Percentiles rank a stretch among this genome's conserved stretches.
phyloP scores from a whole-genome alignment of 64 coral and sea anemone species.

The Astreopora myriophthalma region DNA sequence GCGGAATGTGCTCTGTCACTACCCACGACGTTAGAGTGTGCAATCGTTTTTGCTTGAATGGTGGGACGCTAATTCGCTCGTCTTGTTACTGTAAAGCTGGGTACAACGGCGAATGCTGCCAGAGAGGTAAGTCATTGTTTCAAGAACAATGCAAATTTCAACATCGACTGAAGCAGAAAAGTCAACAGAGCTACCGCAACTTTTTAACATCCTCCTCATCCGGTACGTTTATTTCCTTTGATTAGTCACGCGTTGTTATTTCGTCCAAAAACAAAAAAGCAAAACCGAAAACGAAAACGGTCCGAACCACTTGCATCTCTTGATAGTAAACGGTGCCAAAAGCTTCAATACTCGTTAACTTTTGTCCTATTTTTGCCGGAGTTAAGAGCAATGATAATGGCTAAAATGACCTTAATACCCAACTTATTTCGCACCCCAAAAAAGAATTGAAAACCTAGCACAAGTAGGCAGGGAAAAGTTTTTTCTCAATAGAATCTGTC shows the following conservation, averaged over 20 bases:
- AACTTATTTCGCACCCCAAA: no score
- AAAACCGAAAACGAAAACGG: no score
- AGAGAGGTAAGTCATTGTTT: background rate
- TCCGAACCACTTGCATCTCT: no score
- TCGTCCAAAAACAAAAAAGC: no score
- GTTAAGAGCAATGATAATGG: no score
- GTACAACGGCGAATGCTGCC: slow-evolving; percentile 39
- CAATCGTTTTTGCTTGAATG: slow-evolving; percentile 55
- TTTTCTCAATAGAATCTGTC: background rate
- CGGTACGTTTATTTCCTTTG: no score
- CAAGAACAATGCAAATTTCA: background rate
- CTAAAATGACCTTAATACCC: no score
- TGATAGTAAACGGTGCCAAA: no score
- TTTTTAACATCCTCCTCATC: background rate
- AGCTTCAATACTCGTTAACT: no score
- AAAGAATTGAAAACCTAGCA: no score
- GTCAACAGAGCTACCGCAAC: background rate
- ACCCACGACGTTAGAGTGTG: background rate
- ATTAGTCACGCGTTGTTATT: no score
- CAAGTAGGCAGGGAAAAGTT: background rate
- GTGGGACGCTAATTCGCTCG: slow-evolving; percentile 3
- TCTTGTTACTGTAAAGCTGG: slow-evolving; percentile 44
- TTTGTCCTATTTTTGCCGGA: no score
- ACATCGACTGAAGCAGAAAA: background rate
- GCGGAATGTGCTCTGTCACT: background rate